Evolutionary conservation across 2,797 vertebrate species (phyloP).

Genomic region (Poeciliopsis paucimaculata): DNA sequence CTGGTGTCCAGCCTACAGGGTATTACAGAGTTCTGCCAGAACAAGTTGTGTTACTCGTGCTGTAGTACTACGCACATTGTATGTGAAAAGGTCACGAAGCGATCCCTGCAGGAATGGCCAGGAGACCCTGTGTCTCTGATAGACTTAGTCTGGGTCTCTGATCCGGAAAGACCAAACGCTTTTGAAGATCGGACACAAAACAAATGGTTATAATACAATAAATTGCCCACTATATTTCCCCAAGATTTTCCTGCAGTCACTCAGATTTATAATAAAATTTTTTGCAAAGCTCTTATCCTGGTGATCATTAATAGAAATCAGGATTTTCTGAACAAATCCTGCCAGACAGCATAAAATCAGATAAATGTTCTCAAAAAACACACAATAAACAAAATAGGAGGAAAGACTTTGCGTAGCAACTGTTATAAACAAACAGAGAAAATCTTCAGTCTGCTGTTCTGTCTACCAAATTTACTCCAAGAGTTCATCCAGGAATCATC

Average conservation of each 20-base stretch:
- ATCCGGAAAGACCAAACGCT: constrained; percentile 13
- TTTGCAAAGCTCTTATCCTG: background rate
- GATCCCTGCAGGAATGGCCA: constrained; percentile 59
- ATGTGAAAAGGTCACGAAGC: constrained; percentile 68
- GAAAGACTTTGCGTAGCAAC: background rate
- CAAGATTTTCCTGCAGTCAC: background rate
- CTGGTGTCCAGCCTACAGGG: constrained; percentile 60
- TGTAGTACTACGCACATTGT: constrained; percentile 48
- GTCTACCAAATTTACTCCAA: too few species aligned
- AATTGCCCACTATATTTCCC: background rate
- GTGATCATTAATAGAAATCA: background rate
- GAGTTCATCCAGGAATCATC: too few species aligned
- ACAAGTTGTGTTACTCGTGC: constrained; percentile 65
- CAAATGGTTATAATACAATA: background rate
- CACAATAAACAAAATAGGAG: background rate
- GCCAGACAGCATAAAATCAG: background rate
- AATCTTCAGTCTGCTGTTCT: too few species aligned
- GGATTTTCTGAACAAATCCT: background rate
- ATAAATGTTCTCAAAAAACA: background rate
- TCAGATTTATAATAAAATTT: background rate
- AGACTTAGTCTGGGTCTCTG: constrained; percentile 42
- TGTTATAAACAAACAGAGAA: background rate
- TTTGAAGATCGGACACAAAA: background rate
- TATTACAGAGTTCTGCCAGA: constrained; percentile 67
- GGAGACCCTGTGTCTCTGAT: constrained; percentile 47